Conservation (phyloP, 1,140 invertebrate genomes). For the Trachymyrmex cornetzi region DNA sequence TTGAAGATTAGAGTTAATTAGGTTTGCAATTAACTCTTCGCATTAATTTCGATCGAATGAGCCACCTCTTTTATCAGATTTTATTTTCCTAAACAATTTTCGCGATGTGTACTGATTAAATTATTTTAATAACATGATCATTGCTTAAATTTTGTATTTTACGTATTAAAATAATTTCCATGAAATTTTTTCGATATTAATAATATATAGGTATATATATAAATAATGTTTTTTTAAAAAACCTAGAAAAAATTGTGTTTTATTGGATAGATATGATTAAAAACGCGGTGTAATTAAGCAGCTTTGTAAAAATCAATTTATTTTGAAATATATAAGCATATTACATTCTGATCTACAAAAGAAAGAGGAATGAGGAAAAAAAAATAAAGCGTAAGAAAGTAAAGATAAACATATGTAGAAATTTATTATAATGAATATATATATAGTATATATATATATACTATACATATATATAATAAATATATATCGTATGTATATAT, state of each 20-base stretch:
- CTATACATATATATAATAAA: no score
- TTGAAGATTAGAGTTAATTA: slow-evolving; percentile 49
- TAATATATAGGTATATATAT: no score
- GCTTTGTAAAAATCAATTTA: slow-evolving; percentile 17
- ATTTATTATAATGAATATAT: slow-evolving; percentile 69
- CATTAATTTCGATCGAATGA: background rate
- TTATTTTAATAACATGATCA: slow-evolving; percentile 29
- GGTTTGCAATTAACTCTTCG: slow-evolving; percentile 34
- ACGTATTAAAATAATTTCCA: background rate
- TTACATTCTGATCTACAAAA: background rate
- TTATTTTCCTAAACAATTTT: slow-evolving; percentile 25
- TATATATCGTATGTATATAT: no score
- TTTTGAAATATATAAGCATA: background rate
- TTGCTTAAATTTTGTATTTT: background rate
- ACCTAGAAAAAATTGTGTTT: background rate
- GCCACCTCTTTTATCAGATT: slow-evolving; percentile 7
- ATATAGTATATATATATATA: background rate
- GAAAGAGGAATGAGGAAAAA: slow-evolving; percentile 25
- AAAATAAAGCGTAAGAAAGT: slow-evolving; percentile 15
- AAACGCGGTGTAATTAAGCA: background rate
- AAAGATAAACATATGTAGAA: slow-evolving; percentile 18
- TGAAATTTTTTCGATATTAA: background rate
- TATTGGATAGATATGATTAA: background rate
- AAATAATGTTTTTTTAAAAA: background rate
- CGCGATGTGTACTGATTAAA: slow-evolving; percentile 11